Evolutionary conservation across 1,140 invertebrate species (phyloP).

Genomic region (Zaprionus davidi): DNA sequence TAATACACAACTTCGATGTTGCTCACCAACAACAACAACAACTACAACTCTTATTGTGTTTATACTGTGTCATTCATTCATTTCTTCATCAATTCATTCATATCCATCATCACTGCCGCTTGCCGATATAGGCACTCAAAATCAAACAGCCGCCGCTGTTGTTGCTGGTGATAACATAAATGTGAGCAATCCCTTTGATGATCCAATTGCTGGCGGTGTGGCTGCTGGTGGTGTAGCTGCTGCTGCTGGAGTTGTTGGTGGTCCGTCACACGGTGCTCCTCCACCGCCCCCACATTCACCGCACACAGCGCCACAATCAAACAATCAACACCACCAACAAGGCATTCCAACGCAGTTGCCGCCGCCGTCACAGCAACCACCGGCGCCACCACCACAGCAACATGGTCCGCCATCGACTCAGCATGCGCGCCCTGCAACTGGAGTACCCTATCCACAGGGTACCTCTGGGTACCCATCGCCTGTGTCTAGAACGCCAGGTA

Average conservation of each 20-base stretch:
- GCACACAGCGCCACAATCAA: constrained; percentile 56
- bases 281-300: constrained; percentile 73
- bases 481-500: constrained; percentile 85
- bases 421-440: constrained; percentile 77
- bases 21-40: constrained; percentile 20
- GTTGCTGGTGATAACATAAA: constrained; percentile 89
- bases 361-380: constrained; percentile 53
- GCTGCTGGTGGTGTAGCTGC: constrained; percentile 42
- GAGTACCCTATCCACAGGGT: constrained; percentile 83
- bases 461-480: constrained; percentile 82
- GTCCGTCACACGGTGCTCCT: constrained; percentile 49
- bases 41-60: constrained; percentile 55
- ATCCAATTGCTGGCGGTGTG: constrained; percentile 85
- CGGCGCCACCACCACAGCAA: constrained; percentile 61
- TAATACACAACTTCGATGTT: constrained; percentile 33
- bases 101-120: constrained; percentile 56
- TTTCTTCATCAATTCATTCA: constrained; percentile 62
- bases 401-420: constrained; percentile 67
- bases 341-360: constrained; percentile 45
- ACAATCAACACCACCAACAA: constrained; percentile 60
- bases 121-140: constrained; percentile 75
- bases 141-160: constrained; percentile 76
- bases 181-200: constrained; percentile 93
- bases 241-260: constrained; percentile 53
- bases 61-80: constrained; percentile 71